Conservation (phyloP, 2,113 vertebrate species). For the Sylvilagus bachmani region DNA sequence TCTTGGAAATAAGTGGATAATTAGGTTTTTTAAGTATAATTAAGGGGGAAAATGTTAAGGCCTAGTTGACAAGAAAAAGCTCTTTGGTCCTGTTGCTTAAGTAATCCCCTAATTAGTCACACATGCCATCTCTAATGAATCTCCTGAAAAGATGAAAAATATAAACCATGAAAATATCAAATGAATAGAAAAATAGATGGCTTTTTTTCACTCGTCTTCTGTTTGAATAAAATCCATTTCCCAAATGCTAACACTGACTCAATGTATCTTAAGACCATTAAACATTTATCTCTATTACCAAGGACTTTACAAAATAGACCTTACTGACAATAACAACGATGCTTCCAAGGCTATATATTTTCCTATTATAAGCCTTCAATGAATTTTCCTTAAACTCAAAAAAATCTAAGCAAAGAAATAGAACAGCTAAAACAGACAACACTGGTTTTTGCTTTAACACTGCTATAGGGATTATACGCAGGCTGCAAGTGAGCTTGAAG, state of each 20-base stretch:
- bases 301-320: constrained; percentile 49
- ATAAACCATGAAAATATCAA: constrained; percentile 38
- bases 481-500: not conserved
- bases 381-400: constrained; percentile 27
- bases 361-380: constrained; percentile 43
- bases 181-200: not conserved
- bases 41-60: constrained; percentile 20
- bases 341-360: not conserved
- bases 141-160: not conserved
- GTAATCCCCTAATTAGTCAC: constrained; percentile 44
- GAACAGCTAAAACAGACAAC: not conserved
- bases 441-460: not conserved
- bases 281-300: constrained; percentile 41
- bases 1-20: constrained; percentile 48
- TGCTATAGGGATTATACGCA: not conserved
- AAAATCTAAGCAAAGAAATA: constrained; percentile 63
- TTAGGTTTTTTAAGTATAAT: constrained; percentile 26
- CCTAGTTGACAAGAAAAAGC: not conserved
- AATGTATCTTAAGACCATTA: not conserved
- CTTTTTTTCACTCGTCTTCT: constrained; percentile 21
- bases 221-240: constrained; percentile 25
- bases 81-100: not conserved
- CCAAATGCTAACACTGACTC: constrained; percentile 41
- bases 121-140: constrained; percentile 30
- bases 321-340: not conserved